phyloP scores from a whole-genome alignment of 2,888 invertebrate genomes.

The Drosophila sordidula region DNA sequence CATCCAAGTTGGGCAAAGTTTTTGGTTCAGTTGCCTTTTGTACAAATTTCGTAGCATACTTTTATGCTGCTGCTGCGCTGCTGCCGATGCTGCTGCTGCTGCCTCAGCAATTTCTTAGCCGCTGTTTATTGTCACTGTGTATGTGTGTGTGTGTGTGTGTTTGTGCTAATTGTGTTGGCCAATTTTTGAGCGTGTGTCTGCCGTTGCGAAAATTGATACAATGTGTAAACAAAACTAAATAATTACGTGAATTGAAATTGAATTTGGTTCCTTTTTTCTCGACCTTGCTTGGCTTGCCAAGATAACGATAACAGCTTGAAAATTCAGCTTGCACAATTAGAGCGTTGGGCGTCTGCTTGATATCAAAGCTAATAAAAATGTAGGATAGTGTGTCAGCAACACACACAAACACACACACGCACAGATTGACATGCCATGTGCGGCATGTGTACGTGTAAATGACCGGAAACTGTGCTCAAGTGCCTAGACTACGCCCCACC shows the following conservation, averaged over 20 bases:
- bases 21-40: conserved; percentile 63
- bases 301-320: conserved; percentile 36
- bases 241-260: conserved; percentile 63
- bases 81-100: conserved; percentile 59
- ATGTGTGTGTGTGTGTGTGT: conserved; percentile 9
- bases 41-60: conserved; percentile 71
- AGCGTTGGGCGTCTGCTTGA: conserved; percentile 33
- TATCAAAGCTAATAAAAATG: conserved; percentile 72
- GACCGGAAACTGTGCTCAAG: conserved; percentile 83
- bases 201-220: conserved; percentile 57
- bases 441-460: conserved; percentile 77
- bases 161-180: conserved; percentile 55
- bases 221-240: conserved; percentile 67
- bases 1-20: conserved; percentile 57
- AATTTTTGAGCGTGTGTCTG: conserved; percentile 48
- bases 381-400: conserved; percentile 81
- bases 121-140: conserved; percentile 28
- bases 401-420: conserved; percentile 25
- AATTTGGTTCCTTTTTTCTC: conserved; percentile 21
- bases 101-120: conserved; percentile 71
- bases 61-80: conserved; percentile 56
- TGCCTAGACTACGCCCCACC: conserved; percentile 40
- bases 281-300: conserved; percentile 5
- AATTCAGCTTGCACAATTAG: conserved; percentile 44
- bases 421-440: conserved; percentile 50